A percentile compares a stretch with the other conserved stretches of the same genome.
phyloP scores from a whole-genome alignment of 2,888 invertebrate genomes.

The Mesorhabditis sp. region DNA sequence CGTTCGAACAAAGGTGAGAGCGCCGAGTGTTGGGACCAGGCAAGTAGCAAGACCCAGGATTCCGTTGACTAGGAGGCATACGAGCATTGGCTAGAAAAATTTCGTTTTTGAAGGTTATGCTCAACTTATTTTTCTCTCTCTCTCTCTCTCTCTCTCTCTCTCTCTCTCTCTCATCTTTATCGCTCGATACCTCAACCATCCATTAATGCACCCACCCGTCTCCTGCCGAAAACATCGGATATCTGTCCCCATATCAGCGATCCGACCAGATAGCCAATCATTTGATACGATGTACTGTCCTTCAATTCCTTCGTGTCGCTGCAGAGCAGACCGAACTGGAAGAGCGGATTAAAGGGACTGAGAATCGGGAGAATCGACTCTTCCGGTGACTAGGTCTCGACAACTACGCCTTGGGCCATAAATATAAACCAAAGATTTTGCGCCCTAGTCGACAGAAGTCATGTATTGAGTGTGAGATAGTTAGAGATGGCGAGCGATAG shows the following conservation, averaged over 20 bases:
- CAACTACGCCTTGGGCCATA: too few relatives aligned
- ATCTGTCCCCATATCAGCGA: neutral
- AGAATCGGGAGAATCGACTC: neutral
- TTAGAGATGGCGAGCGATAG: too few relatives aligned
- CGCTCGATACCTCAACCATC: neutral
- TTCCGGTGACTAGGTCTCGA: too few relatives aligned
- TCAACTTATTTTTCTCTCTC: neutral
- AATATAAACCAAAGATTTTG: too few relatives aligned
- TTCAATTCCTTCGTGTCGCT: constrained; percentile 1
- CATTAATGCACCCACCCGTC: neutral
- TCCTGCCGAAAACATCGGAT: constrained; percentile 1
- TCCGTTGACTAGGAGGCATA: neutral
- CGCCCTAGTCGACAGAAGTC: too few relatives aligned
- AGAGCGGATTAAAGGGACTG: neutral
- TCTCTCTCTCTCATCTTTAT: neutral
- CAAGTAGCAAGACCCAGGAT: constrained; percentile 3
- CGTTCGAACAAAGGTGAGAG: neutral
- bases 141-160: neutral
- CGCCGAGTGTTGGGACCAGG: neutral
- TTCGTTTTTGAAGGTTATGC: neutral
- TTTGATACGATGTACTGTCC: constrained; percentile 2
- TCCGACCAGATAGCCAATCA: constrained; percentile 6
- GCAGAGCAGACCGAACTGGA: neutral
- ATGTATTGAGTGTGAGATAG: too few relatives aligned
- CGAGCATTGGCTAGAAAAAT: constrained; percentile 4